These are phyloP conservation scores for Drosophila kikkawai DNA, from an alignment of 1,140 invertebrate genomes.

Conservation along the genomic window DNA sequence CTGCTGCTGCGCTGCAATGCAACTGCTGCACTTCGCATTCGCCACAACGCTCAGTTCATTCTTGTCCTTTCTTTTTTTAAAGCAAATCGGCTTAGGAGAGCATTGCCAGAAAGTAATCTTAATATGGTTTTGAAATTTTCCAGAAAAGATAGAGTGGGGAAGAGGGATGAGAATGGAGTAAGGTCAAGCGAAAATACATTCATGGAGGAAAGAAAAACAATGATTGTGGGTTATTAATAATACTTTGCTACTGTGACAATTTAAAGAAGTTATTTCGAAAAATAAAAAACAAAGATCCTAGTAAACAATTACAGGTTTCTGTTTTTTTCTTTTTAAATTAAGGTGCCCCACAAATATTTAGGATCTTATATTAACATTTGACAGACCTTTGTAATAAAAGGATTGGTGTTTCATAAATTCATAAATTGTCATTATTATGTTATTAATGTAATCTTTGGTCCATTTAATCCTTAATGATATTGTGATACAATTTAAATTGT, in stretches of 20 bases:
- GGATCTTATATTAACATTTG: too few relatives aligned
- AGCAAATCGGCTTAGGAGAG: constrained; percentile 62
- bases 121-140: constrained; percentile 14
- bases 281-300: background rate
- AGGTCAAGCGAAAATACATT: constrained; percentile 1
- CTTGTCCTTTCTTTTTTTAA: constrained; percentile 41
- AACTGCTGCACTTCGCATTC: constrained; percentile 16
- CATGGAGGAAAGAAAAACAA: background rate
- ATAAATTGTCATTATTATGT: too few relatives aligned
- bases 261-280: too few relatives aligned
- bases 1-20: constrained; percentile 46
- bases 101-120: constrained; percentile 40
- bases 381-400: too few relatives aligned
- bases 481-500: background rate
- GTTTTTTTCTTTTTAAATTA: too few relatives aligned
- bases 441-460: too few relatives aligned
- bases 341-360: too few relatives aligned
- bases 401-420: too few relatives aligned
- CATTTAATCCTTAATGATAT: background rate
- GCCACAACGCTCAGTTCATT: constrained; percentile 19
- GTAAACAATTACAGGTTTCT: too few relatives aligned
- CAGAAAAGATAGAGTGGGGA: background rate
- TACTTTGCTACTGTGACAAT: background rate
- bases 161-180: background rate
- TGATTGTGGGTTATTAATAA: background rate